Evolutionary conservation across 2,888 invertebrate genomes (phyloP), one percentile per base, ranked within the genome.

Genomic region (Tholera decimalis): DNA sequence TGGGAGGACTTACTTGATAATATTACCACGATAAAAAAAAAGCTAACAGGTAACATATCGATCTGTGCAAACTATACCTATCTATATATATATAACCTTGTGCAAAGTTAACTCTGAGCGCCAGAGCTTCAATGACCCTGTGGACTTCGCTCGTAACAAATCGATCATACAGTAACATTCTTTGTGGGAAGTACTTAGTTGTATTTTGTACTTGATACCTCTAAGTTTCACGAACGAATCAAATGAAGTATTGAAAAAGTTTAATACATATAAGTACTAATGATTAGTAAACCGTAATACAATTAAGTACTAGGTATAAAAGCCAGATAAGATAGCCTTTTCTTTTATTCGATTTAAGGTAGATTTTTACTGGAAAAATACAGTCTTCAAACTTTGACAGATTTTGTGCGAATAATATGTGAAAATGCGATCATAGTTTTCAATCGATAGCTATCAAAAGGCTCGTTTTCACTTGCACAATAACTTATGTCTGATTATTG

Each of bases 91-190:
- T 55, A 11, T 18, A 30, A 41, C 22, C 11, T 4, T 30, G 35
- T 24, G 30, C 18, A 68, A 56, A 44, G 44, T 46, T 37, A 37
- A 56, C 22, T 56, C 33, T 33, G 18, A 26, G 11, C 4, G 18
- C n/a, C 7, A 43, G 11, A 28, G 4, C 68, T 15, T 44, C 26
- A 22, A 55, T 44, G 15, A 64, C 4, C 20, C 33, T 22, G 22
- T 41, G 51, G 67, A 18, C 26, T 41, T 18, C 33, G 18, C 35
- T 35, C 22, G 22, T 35, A 67, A 35, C 18, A 55, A 37, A 44
- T 44, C 43, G 43, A 66, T 53, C 67, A 66, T 54, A 41, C 26
- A 54, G 24, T 9, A 41, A 51, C 53, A 51, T 62, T 62, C 8
- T 66, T 51, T 51, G 37, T 28, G 37, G 13, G 51, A 65, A 37